Conservation (phyloP, 1,140 invertebrate genomes). For the Drosophila repletoides region DNA sequence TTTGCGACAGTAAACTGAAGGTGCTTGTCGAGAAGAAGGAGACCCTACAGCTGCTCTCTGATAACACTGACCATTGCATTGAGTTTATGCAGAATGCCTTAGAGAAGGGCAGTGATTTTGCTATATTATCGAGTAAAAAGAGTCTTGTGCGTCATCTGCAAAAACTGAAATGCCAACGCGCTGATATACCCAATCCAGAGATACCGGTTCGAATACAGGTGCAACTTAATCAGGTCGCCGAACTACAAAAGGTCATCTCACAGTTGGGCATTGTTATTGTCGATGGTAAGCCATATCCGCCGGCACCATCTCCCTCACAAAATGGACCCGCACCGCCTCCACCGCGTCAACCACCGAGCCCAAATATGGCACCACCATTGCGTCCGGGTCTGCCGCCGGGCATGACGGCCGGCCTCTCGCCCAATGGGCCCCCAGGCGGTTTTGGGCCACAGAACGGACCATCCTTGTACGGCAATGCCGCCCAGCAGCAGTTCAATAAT, state of each 20-base stretch:
- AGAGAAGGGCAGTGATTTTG: constrained; percentile 91
- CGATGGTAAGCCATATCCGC: constrained; percentile 86
- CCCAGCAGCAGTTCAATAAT: constrained; percentile 78
- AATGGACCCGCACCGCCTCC: constrained; percentile 65
- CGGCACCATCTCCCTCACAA: constrained; percentile 63
- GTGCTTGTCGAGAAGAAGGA: constrained; percentile 92
- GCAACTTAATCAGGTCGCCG: constrained; percentile 89
- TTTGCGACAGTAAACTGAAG: constrained; percentile 92
- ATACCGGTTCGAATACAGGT: constrained; percentile 91
- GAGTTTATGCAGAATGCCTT: constrained; percentile 91
- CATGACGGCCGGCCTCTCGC: constrained; percentile 67
- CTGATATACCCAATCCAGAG: constrained; percentile 92
- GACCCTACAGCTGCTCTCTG: constrained; percentile 89
- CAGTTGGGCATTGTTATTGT: constrained; percentile 90
- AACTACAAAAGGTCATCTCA: constrained; percentile 89
- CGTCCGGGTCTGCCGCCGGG: constrained; percentile 77
- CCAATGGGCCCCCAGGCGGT: constrained; percentile 63
- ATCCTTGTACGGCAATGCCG: constrained; percentile 70
- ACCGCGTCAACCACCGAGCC: constrained; percentile 82
- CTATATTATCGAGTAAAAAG: constrained; percentile 92
- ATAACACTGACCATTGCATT: constrained; percentile 93
- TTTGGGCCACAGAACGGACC: constrained; percentile 76
- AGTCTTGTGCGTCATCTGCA: constrained; percentile 88
- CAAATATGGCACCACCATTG: constrained; percentile 82
- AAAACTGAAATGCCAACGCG: constrained; percentile 89